Base-by-base conservation (phyloP, 1,140 invertebrate genomes). In the Drosophila baimaii region DNA sequence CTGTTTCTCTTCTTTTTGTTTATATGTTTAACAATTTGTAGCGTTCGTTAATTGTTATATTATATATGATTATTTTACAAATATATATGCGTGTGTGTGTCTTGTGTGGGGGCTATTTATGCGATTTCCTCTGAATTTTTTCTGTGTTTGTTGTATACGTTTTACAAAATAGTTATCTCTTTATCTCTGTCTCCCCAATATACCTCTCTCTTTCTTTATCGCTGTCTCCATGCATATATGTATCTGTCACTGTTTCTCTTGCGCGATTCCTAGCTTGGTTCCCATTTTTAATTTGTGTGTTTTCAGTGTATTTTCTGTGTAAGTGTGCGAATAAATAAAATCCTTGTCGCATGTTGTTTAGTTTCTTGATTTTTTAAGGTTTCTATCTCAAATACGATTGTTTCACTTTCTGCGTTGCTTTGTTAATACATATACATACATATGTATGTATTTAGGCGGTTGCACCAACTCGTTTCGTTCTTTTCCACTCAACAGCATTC, bases 131-230 rank as follows among this genome's bases (percentile, higher is more conserved):
- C 13, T 21, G 29, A 15, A 21, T 52, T 21, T 46, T 44, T 27
- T 46, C 25, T 71, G 65, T 83, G 68, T 47, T 35, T 82, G 49
- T 82, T 82, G 81, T 83, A 83, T 79, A 83, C 65, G 58, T 49
- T 81, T 86, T 86, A 84, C 81, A 84, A 84, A 84, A 84, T 84
- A 84, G 65, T 84, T 81, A 46, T 70, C 54, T 73, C 44, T 76
- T 19, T 59, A 15, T 55, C 46, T 58, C 4, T 72, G n/a, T 57
- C 31, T 52, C 10, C 64, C 15, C 47, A 31, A 19, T 19, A 51
- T 59, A 39, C 31, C 12, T 63, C 15, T 46, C 43, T 47, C 21
- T 64, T 13, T 41, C 41, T n/a, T 39, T 19, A 21, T 66, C 21
- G 23, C 21, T 35, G 25, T 33, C 13, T 51, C 49, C n/a, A n/a